Percentiles rank a stretch among this genome's conserved stretches.
phyloP scores from a whole-genome alignment of 2,113 vertebrate species.

The Eublepharis macularius region DNA sequence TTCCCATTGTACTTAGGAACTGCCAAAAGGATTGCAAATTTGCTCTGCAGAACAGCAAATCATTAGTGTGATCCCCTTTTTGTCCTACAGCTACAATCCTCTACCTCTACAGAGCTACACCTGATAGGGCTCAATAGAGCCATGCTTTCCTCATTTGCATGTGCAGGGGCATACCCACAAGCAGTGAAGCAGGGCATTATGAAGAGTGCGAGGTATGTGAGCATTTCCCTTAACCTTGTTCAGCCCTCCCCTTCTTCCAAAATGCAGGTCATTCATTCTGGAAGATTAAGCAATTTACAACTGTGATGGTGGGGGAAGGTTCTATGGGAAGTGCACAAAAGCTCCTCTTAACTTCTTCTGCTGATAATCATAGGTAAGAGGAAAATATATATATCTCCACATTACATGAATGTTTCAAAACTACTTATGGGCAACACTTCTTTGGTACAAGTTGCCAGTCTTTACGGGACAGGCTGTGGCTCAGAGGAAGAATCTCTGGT shows the following conservation, averaged over 20 bases:
- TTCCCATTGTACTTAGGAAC: conserved; percentile 28
- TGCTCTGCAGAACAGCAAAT: conserved; percentile 41
- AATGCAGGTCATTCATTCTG: too few species aligned
- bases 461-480: too few species aligned
- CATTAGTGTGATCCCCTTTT: conserved; percentile 49
- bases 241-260: neutral
- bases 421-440: neutral
- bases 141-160: neutral
- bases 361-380: too few species aligned
- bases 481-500: too few species aligned
- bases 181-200: too few species aligned
- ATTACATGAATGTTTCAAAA: conserved; percentile 48
- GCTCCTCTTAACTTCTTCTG: too few species aligned
- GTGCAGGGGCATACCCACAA: neutral
- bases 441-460: too few species aligned
- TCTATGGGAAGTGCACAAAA: too few species aligned
- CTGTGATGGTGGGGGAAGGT: too few species aligned
- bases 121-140: too few species aligned
- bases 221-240: conserved; percentile 24
- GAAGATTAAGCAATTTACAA: too few species aligned
- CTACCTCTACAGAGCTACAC: neutral
- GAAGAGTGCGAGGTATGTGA: too few species aligned
- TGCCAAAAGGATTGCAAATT: conserved; percentile 52
- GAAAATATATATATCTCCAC: conserved; percentile 30
- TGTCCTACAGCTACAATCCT: conserved; percentile 25